phyloP scores from a whole-genome alignment of 2,797 vertebrate species.

The Silurus lanzhouensis region DNA sequence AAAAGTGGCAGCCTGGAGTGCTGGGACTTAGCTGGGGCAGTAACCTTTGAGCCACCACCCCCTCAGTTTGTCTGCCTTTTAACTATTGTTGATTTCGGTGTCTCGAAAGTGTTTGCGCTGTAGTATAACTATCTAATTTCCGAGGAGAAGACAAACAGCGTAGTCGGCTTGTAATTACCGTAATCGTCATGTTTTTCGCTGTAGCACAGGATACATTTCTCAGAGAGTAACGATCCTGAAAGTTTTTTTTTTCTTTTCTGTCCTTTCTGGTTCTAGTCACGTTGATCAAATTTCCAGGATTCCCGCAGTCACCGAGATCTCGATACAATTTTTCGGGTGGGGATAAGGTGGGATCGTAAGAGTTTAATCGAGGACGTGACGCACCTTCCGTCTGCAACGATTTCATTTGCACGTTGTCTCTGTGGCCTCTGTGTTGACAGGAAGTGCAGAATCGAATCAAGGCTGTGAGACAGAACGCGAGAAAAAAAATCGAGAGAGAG shows the following conservation, averaged over 20 bases:
- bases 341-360: neutral
- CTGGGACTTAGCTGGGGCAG: no score
- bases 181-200: neutral
- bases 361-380: slow-evolving; percentile 19
- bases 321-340: neutral
- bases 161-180: neutral
- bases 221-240: neutral
- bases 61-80: neutral
- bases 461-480: neutral
- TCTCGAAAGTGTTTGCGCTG: neutral
- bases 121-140: neutral
- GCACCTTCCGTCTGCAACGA: neutral
- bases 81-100: neutral
- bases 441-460: slow-evolving; percentile 38
- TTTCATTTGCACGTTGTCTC: slow-evolving; percentile 34
- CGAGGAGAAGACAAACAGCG: neutral
- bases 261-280: neutral
- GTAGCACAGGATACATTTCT: neutral
- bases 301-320: no score
- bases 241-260: no score
- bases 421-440: slow-evolving; percentile 30
- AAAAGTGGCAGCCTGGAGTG: no score
- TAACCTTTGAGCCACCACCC: no score
- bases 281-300: neutral
- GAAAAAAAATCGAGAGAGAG: neutral